Conservation (phyloP, 2,888 invertebrate genomes). For the Halocaridina rubra region DNA sequence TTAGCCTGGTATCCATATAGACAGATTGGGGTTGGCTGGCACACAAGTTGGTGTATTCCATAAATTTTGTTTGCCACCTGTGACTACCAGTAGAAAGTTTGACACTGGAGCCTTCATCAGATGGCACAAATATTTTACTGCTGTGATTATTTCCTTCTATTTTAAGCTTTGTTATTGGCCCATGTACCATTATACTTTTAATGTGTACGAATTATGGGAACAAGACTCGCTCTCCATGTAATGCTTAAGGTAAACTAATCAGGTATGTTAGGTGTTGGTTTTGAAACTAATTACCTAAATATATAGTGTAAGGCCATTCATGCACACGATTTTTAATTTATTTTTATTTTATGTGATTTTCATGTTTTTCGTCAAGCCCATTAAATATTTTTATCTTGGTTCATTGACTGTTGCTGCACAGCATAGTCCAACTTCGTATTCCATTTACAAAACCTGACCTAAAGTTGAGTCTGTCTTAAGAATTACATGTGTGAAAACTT, state of each 20-base stretch:
- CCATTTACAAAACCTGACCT: too few species aligned
- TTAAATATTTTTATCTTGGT: too few species aligned
- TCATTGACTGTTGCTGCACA: too few species aligned
- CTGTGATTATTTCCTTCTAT: conserved; percentile 6
- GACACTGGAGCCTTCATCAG: conserved; percentile 17
- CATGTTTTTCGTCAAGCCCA: too few species aligned
- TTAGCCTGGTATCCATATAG: too few species aligned
- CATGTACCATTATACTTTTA: not conserved
- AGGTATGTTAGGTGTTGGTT: not conserved
- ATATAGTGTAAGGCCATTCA: not conserved
- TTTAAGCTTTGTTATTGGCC: not conserved
- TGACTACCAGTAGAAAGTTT: conserved; percentile 8
- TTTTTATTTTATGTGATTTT: too few species aligned
- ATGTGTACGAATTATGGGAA: too few species aligned
- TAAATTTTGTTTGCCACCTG: not conserved
- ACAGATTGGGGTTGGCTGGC: too few species aligned
- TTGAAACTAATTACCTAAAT: not conserved
- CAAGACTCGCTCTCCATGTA: not conserved
- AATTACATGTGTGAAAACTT: too few species aligned
- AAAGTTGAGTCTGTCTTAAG: too few species aligned
- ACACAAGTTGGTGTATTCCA: too few species aligned
- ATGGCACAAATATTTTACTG: conserved; percentile 27
- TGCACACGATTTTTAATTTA: not conserved
- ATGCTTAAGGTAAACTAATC: not conserved
- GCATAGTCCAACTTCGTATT: too few species aligned